A percentile compares a stretch with the other conserved stretches of the same genome.
Conservation (phyloP, 2,888 invertebrate species). For the Lepidocyrtoides sp. region DNA sequence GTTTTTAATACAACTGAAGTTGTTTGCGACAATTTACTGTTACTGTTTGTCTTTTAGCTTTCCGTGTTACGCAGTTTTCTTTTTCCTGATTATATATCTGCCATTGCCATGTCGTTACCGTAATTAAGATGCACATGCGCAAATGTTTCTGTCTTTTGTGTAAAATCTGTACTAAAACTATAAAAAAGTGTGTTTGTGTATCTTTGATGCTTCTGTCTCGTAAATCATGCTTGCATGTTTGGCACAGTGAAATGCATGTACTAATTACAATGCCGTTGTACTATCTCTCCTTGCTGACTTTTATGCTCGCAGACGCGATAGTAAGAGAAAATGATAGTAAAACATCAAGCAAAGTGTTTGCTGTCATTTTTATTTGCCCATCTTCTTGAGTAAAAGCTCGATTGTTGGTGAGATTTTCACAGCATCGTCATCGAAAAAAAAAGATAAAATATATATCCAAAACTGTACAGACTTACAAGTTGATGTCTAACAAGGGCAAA, state of each 20-base stretch:
- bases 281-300: not conserved
- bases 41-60: not conserved
- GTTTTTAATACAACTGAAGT: not conserved
- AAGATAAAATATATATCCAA: not conserved
- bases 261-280: not conserved
- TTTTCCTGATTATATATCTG: conserved; percentile 25
- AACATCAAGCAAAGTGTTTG: not conserved
- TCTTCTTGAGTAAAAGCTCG: not conserved
- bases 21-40: not conserved
- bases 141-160: not conserved
- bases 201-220: not conserved
- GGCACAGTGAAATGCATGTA: not conserved
- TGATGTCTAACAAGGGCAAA: conserved; percentile 42
- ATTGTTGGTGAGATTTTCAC: conserved; percentile 32
- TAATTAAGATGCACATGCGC: not conserved
- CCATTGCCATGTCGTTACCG: conserved; percentile 13
- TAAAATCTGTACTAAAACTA: not conserved
- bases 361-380: not conserved
- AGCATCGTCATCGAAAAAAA: conserved; percentile 17
- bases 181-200: not conserved
- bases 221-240: not conserved
- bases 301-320: not conserved
- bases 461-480: conserved; percentile 38
- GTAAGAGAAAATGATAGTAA: not conserved
- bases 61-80: not conserved